Evolutionary conservation across 2,797 vertebrate species (phyloP).

Genomic region (Choloepus didactylus): DNA sequence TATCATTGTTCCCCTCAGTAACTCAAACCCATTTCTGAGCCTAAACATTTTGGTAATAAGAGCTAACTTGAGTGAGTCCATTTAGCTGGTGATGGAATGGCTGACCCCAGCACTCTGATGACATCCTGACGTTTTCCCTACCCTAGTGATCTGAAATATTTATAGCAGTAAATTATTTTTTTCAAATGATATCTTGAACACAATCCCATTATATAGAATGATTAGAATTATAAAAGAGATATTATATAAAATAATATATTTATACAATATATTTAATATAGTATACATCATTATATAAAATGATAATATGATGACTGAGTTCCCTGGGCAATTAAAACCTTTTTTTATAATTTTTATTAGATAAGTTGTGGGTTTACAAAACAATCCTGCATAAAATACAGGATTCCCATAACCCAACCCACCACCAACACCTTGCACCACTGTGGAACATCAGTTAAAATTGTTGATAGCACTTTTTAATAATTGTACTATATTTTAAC

Average conservation of each 20-base stretch:
- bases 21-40: not conserved
- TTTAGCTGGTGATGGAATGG: not conserved
- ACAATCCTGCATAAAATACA: too few relatives aligned
- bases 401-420: too few relatives aligned
- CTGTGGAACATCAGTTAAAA: too few relatives aligned
- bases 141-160: not conserved
- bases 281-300: not conserved
- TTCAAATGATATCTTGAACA: slow-evolving; percentile 7
- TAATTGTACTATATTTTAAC: too few relatives aligned
- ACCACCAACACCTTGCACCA: too few relatives aligned
- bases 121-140: not conserved
- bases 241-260: not conserved
- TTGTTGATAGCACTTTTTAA: too few relatives aligned
- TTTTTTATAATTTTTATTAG: not conserved
- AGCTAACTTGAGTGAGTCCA: not conserved
- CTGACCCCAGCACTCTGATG: not conserved
- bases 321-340: not conserved
- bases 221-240: not conserved
- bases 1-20: not conserved
- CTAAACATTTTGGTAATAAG: not conserved
- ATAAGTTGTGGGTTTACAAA: too few relatives aligned
- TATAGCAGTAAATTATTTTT: not conserved
- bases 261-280: not conserved
- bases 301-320: not conserved
- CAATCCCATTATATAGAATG: slow-evolving; percentile 4